A percentile compares a stretch with the other conserved stretches of the same genome.
phyloP scores from a whole-genome alignment of 2,888 invertebrate species.

The Andrena chrysosceles region DNA sequence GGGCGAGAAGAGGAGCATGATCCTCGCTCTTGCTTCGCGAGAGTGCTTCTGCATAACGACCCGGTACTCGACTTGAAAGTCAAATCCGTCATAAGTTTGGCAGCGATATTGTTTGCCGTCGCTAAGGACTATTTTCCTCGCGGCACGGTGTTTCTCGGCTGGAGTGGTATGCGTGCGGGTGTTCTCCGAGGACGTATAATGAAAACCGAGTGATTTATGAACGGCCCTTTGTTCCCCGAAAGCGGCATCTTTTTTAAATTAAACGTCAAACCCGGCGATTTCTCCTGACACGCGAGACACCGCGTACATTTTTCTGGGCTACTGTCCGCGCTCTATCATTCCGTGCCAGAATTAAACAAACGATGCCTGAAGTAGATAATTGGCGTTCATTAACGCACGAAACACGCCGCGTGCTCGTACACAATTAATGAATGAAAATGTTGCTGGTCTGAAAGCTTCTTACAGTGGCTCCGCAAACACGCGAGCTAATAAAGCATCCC shows the following conservation, averaged over 20 bases:
- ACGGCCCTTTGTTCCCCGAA: conserved; percentile 9
- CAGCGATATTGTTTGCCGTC: conserved; percentile 36
- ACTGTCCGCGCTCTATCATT: neutral
- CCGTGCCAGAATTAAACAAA: neutral
- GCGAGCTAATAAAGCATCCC: neutral
- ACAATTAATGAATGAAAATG: conserved; percentile 10
- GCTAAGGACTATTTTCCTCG: conserved; percentile 47
- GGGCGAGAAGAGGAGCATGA: conserved; percentile 30
- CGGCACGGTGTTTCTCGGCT: neutral
- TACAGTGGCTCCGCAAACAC: neutral
- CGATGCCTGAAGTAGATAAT: neutral
- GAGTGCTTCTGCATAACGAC: conserved; percentile 68
- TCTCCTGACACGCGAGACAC: neutral
- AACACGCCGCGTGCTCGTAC: neutral
- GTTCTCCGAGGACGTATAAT: conserved; percentile 23
- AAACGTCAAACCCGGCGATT: conserved; percentile 10
- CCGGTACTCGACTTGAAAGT: conserved; percentile 63
- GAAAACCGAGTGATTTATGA: conserved; percentile 51
- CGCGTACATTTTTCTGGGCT: too few relatives aligned
- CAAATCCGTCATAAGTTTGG: conserved; percentile 61
- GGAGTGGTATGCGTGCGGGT: neutral
- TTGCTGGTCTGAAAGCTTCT: too few relatives aligned
- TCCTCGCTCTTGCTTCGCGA: conserved; percentile 30
- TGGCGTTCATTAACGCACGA: too few relatives aligned
- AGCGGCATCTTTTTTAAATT: conserved; percentile 20